A percentile compares a stretch with the other conserved stretches of the same genome.
phyloP scores from a whole-genome alignment of 2,797 vertebrate species.

The Neoniphon sammara region DNA sequence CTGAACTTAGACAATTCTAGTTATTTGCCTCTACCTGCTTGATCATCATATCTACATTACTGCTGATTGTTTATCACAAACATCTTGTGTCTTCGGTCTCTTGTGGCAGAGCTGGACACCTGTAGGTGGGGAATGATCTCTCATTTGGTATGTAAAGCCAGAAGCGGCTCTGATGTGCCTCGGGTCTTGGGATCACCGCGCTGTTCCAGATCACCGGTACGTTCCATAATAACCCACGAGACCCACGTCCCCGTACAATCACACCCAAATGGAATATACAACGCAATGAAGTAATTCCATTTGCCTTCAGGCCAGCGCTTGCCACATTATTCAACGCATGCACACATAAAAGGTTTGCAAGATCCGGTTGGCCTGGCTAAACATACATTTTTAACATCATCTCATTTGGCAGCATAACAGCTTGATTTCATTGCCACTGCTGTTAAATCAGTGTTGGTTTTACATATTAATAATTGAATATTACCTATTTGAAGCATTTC shows the following conservation, averaged over 20 bases:
- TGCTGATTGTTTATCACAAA: too few relatives aligned
- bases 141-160: slow-evolving; percentile 27
- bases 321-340: slow-evolving; percentile 38
- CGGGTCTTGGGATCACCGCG: slow-evolving; percentile 27
- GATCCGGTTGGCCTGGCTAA: slow-evolving; percentile 22
- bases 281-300: slow-evolving; percentile 46
- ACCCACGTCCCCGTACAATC: slow-evolving; percentile 1
- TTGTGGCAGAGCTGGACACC: background rate
- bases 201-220: slow-evolving; percentile 44
- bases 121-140: slow-evolving; percentile 34
- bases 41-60: too few relatives aligned
- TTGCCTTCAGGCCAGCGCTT: slow-evolving; percentile 48
- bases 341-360: slow-evolving; percentile 21
- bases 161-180: slow-evolving; percentile 39
- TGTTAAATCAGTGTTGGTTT: slow-evolving; percentile 10
- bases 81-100: background rate
- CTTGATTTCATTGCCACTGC: slow-evolving; percentile 4
- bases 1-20: too few relatives aligned
- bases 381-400: slow-evolving; percentile 30
- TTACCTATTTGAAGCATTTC: background rate
- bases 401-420: slow-evolving; percentile 26
- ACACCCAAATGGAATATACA: slow-evolving; percentile 44
- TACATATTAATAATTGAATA: slow-evolving; percentile 6
- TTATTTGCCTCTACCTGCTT: too few relatives aligned
- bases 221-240: slow-evolving; percentile 33